Evolutionary conservation across 1,140 invertebrate genomes (phyloP).

Genomic region (Drosophila chauvacae): DNA sequence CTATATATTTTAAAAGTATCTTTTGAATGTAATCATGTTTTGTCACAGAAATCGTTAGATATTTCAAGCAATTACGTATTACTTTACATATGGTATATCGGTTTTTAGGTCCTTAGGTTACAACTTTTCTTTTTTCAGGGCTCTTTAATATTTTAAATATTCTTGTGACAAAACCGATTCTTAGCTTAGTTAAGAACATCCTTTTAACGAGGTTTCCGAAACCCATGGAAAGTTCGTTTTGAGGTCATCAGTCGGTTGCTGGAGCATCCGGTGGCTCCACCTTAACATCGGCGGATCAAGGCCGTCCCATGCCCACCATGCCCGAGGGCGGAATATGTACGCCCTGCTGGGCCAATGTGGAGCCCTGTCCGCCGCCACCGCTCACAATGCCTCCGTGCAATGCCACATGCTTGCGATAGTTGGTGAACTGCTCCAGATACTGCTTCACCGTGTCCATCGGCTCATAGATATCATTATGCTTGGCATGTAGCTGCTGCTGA

Average conservation of each 20-base stretch:
- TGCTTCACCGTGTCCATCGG: constrained; percentile 97
- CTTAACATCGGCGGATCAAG: constrained; percentile 72
- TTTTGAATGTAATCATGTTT: not conserved
- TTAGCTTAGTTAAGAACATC: not conserved
- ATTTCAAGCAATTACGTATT: constrained; percentile 7
- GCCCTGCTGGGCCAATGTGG: constrained; percentile 5
- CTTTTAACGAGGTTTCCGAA: not conserved
- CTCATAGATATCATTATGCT: constrained; percentile 92
- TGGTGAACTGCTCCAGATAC: constrained; percentile 97
- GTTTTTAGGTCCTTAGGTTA: not conserved
- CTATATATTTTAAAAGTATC: not conserved
- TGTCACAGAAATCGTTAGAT: constrained; percentile 4
- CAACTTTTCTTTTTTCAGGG: too few species aligned
- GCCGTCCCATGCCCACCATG: constrained; percentile 36
- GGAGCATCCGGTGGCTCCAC: constrained; percentile 68
- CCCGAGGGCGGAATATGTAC: constrained; percentile 50
- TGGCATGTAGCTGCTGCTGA: constrained; percentile 84
- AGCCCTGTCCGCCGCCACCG: constrained; percentile 12
- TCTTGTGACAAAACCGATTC: not conserved
- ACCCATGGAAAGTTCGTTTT: not conserved
- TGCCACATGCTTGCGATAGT: constrained; percentile 89
- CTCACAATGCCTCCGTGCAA: constrained; percentile 32
- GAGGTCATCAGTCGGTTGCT: constrained; percentile 9
- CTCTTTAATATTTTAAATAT: not conserved
- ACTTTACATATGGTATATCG: constrained; percentile 9